These are phyloP conservation scores for Watersipora subatra DNA, from an alignment of 1,140 invertebrate species.

Conservation along the genomic window DNA sequence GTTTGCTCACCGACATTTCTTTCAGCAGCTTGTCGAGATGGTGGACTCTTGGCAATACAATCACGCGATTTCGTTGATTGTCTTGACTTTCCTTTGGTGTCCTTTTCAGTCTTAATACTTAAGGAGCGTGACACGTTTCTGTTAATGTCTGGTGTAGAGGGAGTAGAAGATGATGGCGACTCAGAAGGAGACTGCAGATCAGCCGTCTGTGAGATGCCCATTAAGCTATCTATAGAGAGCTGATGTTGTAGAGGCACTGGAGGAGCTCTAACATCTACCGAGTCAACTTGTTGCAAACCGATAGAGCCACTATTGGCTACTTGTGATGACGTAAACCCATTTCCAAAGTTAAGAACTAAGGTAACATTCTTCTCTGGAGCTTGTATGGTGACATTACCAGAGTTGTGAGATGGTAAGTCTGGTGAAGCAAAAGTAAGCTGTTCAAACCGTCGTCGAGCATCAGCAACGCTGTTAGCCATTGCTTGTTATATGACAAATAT, in stretches of 20 bases:
- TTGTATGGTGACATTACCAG: neutral
- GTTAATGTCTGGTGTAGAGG: neutral
- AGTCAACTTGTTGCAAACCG: too few relatives aligned
- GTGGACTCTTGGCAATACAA: neutral
- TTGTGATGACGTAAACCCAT: neutral
- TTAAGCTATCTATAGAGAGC: neutral
- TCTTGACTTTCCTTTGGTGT: neutral
- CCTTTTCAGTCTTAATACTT: too few relatives aligned
- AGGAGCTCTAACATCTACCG: too few relatives aligned
- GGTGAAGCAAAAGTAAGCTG: too few relatives aligned
- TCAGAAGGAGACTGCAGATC: neutral
- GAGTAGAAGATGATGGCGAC: neutral
- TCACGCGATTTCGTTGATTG: neutral
- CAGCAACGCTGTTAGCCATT: too few relatives aligned
- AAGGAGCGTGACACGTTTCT: too few relatives aligned
- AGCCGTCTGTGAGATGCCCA: neutral
- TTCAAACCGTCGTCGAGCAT: too few relatives aligned
- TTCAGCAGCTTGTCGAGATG: neutral
- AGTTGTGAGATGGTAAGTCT: neutral
- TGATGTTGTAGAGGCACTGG: neutral
- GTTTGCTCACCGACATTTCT: neutral
- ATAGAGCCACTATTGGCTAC: too few relatives aligned
- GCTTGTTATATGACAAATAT: too few relatives aligned
- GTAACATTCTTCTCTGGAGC: neutral
- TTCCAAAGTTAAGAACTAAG: neutral